phyloP scores from a whole-genome alignment of 1,140 invertebrate genomes.

The Trachymyrmex cornetzi region DNA sequence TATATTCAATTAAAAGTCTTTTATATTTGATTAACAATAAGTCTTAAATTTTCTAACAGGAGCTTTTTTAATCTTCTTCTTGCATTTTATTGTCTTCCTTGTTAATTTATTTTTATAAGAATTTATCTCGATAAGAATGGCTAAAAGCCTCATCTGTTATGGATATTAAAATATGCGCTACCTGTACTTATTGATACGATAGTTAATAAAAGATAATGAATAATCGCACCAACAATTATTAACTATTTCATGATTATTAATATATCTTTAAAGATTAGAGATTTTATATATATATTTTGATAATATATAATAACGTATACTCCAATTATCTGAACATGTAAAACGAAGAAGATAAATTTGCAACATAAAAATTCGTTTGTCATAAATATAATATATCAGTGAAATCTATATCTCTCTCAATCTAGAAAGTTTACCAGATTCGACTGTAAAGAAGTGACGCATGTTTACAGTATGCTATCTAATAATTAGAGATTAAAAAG shows the following conservation, averaged over 20 bases:
- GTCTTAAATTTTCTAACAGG: too few species aligned
- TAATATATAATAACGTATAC: neutral
- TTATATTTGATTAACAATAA: too few species aligned
- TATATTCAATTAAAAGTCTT: too few species aligned
- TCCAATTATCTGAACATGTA: slow-evolving; percentile 15
- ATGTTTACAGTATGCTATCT: neutral
- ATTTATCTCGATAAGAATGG: too few species aligned
- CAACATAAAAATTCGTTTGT: neutral
- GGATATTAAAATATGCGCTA: neutral
- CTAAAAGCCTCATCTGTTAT: too few species aligned
- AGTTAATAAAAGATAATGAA: neutral
- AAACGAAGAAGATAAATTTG: neutral
- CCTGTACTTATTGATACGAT: neutral
- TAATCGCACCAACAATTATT: neutral
- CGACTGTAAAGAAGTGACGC: slow-evolving; percentile 2
- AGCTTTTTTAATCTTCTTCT: too few species aligned
- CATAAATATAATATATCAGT: slow-evolving; percentile 10
- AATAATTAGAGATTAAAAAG: slow-evolving; percentile 39
- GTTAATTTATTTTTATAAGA: too few species aligned
- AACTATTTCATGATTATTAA: neutral
- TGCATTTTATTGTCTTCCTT: too few species aligned
- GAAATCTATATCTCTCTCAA: slow-evolving; percentile 22
- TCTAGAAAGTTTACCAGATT: slow-evolving; percentile 19
- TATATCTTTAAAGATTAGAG: slow-evolving; percentile 1
- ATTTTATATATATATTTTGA: neutral